Evolutionary conservation across 2,888 invertebrate genomes (phyloP), one percentile per base, ranked within the genome.

Genomic region (Drosophila stalkeri): DNA sequence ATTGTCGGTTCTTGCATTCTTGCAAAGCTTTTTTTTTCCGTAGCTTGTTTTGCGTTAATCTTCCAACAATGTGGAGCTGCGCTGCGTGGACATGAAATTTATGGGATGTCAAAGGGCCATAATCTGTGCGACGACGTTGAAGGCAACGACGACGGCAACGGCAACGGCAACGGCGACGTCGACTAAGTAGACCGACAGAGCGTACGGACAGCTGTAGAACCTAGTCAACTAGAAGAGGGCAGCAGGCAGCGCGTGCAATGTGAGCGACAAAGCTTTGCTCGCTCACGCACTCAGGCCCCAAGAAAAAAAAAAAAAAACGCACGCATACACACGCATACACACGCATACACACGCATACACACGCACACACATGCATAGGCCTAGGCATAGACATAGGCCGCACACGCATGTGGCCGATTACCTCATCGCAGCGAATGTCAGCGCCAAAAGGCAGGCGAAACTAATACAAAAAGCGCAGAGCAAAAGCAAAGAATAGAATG

Each of bases 61-160:
- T 79, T 66, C 63, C 55, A 74, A 71, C 78, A 71, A 78, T 78
- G 71, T 68, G 64, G 76, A 81, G 68, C 79, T 77, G 76, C 77
- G 74, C 57, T 54, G 74, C 71, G 70, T 81, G 80, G 74, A 84
- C 80, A 78, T 72, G 66, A 86, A 88, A 89, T 89, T 90, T 87
- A 85, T 89, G 86, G 81, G 87, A 89, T 89, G 89, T 89, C 89
- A 89, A 89, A 89, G 90, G 90, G 87, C 83, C 81, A 81, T 86
- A 89, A 90, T 86, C 90, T 86, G 64, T 68, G 60, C 72, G 64
- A 55, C 78, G 75, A 59, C 74, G 54, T 43, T 56, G 60, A 68
- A 23, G 37, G 37, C 52, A 55, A 66, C 52, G 33, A 5, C 63
- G 55, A 8, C 61, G 55, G 16, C 39, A 16, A 62, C 18, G 46